Conservation (phyloP, 2,113 vertebrate species). For the Boulengeromyrus knoepffleri region DNA sequence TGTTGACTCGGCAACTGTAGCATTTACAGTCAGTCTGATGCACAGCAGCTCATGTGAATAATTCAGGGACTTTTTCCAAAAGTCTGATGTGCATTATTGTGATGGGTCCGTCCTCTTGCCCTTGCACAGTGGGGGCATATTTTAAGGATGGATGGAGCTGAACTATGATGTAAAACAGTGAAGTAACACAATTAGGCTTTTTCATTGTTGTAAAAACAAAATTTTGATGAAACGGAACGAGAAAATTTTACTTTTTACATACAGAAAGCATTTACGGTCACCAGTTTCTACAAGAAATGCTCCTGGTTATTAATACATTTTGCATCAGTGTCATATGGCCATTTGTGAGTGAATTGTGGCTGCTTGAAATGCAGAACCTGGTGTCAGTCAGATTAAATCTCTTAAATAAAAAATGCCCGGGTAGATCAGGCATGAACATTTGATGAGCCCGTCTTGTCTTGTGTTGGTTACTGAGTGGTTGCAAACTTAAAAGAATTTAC, state of each 20-base stretch:
- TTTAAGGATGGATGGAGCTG: conserved; percentile 41
- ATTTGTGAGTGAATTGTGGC: not conserved
- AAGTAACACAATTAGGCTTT: conserved; percentile 39
- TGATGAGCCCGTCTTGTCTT: conserved; percentile 13
- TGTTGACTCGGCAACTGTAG: not conserved
- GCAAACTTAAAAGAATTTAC: conserved; percentile 1
- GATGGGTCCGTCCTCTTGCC: conserved; percentile 41
- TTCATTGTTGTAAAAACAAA: not conserved
- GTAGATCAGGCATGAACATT: not conserved
- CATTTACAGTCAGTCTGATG: conserved; percentile 19
- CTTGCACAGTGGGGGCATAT: conserved; percentile 34
- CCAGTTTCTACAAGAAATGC: not conserved
- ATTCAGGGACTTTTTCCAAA: conserved; percentile 30
- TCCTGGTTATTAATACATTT: conserved; percentile 10
- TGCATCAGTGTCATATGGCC: not conserved
- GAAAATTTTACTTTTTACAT: not conserved
- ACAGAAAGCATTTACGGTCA: not conserved
- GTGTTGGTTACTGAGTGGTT: conserved; percentile 15
- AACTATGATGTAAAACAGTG: conserved; percentile 28
- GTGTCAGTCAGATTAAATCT: conserved; percentile 1
- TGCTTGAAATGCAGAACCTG: not conserved
- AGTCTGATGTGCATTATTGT: conserved; percentile 36
- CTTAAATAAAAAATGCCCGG: not conserved
- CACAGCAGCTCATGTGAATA: conserved; percentile 24
- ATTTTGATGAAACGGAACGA: not conserved